These are phyloP conservation scores for Lagopus muta DNA, from an alignment of 2,113 vertebrate genomes.

Conservation along the genomic window DNA sequence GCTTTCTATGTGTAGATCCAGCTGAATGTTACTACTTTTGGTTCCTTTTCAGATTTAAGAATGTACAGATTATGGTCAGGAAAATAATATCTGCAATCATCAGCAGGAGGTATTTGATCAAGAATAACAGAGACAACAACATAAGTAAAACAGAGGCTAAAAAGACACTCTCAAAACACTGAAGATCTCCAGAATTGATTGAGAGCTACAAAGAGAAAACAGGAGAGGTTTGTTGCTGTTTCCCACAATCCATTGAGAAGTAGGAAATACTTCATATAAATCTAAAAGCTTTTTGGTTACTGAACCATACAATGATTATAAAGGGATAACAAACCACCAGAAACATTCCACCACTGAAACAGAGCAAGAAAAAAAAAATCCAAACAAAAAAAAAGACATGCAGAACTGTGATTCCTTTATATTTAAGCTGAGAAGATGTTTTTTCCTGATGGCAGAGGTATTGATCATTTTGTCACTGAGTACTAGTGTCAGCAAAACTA, in stretches of 20 bases:
- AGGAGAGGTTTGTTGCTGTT: rapidly evolving
- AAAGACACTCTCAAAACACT: neutral
- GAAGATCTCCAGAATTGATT: neutral
- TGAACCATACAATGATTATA: neutral
- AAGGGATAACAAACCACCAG: neutral
- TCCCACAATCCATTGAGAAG: neutral
- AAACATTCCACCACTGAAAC: rapidly evolving
- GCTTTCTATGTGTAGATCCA: neutral
- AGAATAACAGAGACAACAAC: neutral
- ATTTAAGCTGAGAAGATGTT: neutral
- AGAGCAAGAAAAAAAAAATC: neutral
- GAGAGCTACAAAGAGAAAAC: neutral
- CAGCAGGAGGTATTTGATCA: neutral
- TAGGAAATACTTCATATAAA: neutral
- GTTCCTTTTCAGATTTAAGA: neutral
- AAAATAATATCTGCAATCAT: neutral
- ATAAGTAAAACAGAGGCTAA: rapidly evolving
- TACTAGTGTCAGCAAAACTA: neutral
- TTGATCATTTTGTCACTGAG: neutral
- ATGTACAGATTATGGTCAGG: neutral
- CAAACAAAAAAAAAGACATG: neutral
- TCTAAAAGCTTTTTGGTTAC: neutral
- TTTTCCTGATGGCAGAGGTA: neutral
- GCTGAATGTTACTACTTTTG: neutral
- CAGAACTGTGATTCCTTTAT: rapidly evolving